Conservation (phyloP, 1,140 invertebrate species). For the Melitaea cinxia region DNA sequence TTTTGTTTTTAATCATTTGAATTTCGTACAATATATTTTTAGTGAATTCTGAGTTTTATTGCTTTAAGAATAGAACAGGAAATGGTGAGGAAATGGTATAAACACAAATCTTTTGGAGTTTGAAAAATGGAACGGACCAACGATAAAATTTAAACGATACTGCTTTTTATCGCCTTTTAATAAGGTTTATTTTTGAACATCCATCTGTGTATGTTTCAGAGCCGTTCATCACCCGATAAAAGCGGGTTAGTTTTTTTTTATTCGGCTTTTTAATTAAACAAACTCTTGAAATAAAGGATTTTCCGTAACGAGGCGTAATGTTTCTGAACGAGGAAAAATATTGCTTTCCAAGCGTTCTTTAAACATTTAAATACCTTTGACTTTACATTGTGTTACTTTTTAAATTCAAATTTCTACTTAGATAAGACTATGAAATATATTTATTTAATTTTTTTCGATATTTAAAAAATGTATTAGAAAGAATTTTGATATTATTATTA, state of each 20-base stretch:
- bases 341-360: slow-evolving; percentile 35
- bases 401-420: background rate
- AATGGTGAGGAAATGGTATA: slow-evolving; percentile 63
- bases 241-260: slow-evolving; percentile 67
- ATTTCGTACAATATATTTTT: slow-evolving; percentile 37
- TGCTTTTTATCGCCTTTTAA: slow-evolving; percentile 19
- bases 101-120: slow-evolving; percentile 59
- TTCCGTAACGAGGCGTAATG: slow-evolving; percentile 58
- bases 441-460: no score
- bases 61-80: slow-evolving; percentile 68
- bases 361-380: slow-evolving; percentile 10
- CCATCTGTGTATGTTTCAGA: slow-evolving; percentile 31
- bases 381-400: background rate
- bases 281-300: slow-evolving; percentile 56
- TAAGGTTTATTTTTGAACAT: slow-evolving; percentile 45
- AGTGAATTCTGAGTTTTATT: slow-evolving; percentile 59
- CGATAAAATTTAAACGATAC: slow-evolving; percentile 27
- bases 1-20: slow-evolving; percentile 40
- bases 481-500: no score
- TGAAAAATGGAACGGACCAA: slow-evolving; percentile 46
- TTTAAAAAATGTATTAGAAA: no score
- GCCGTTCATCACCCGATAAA: slow-evolving; percentile 73
- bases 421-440: no score
- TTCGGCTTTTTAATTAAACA: slow-evolving; percentile 77
- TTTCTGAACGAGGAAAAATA: slow-evolving; percentile 51